phyloP scores from a whole-genome alignment of 2,797 vertebrate species.

The Peromyscus attwateri region DNA sequence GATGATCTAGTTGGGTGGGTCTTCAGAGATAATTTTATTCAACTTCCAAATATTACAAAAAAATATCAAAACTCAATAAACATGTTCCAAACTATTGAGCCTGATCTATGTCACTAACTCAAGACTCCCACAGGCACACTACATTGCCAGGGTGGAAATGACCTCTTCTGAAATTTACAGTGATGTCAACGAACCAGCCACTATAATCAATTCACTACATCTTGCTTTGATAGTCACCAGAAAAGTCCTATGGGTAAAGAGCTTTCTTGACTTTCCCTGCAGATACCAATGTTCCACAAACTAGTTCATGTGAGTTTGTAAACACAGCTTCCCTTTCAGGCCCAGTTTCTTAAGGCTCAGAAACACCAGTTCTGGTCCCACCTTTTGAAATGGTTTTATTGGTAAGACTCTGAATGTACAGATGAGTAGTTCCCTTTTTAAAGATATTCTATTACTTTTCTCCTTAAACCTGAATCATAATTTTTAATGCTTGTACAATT shows the following conservation, averaged over 20 bases:
- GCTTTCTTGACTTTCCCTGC: neutral
- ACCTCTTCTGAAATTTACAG: neutral
- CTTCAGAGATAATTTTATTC: constrained; percentile 4
- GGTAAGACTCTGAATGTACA: constrained; percentile 35
- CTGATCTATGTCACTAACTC: neutral
- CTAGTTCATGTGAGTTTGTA: constrained; percentile 3
- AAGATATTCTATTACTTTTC: constrained; percentile 36
- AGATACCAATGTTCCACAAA: neutral
- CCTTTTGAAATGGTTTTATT: constrained; percentile 47
- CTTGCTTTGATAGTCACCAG: neutral
- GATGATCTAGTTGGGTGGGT: neutral
- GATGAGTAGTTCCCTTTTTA: neutral
- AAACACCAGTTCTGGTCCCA: constrained; percentile 25
- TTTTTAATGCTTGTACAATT: constrained; percentile 56
- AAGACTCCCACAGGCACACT: neutral
- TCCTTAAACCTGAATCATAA: constrained; percentile 9
- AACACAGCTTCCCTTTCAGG: neutral
- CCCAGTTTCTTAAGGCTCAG: neutral
- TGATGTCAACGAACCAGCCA: neutral
- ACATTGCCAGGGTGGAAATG: neutral
- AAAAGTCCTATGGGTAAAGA: neutral
- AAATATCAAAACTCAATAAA: constrained; percentile 12
- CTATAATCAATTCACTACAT: neutral
- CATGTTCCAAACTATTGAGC: neutral
- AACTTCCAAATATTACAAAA: constrained; percentile 12